Evolutionary conservation across 2,113 vertebrate species (phyloP).

Genomic region (Onychostoma macrolepis): DNA sequence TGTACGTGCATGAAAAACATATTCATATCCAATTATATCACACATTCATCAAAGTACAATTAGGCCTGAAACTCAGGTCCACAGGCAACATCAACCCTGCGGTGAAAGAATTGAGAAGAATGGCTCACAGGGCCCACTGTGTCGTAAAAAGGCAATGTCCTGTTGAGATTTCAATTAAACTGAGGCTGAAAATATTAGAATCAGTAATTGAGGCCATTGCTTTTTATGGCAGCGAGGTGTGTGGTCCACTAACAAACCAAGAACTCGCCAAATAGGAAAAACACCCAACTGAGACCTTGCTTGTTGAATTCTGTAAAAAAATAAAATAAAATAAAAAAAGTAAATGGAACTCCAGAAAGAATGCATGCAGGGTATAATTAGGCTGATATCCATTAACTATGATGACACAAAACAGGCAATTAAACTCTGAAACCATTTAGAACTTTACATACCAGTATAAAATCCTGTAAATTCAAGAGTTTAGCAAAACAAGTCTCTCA

Average conservation of each 20-base stretch:
- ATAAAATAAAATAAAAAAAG: neutral
- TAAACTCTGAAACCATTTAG: neutral
- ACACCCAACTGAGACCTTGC: constrained; percentile 40
- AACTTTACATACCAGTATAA: neutral
- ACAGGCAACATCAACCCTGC: constrained; percentile 14
- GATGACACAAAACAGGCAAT: constrained; percentile 19
- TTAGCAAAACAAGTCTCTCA: neutral
- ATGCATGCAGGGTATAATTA: constrained; percentile 6
- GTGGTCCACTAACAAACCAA: constrained; percentile 31
- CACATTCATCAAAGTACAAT: constrained; percentile 10
- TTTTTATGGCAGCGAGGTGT: constrained; percentile 26
- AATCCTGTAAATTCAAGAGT: constrained; percentile 8
- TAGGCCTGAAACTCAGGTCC: neutral
- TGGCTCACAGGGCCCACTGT: neutral
- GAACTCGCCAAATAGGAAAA: constrained; percentile 36
- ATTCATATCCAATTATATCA: constrained; percentile 10
- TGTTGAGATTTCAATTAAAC: constrained; percentile 28
- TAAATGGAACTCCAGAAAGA: neutral
- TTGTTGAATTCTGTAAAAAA: neutral
- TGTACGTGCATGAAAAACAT: neutral
- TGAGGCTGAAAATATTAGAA: constrained; percentile 35
- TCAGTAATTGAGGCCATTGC: constrained; percentile 37
- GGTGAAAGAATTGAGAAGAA: constrained; percentile 10
- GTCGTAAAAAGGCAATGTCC: constrained; percentile 2
- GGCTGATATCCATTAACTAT: neutral